Evolutionary conservation across 2,113 vertebrate species (phyloP).

Genomic region (Lethenteron camtschaticum): DNA sequence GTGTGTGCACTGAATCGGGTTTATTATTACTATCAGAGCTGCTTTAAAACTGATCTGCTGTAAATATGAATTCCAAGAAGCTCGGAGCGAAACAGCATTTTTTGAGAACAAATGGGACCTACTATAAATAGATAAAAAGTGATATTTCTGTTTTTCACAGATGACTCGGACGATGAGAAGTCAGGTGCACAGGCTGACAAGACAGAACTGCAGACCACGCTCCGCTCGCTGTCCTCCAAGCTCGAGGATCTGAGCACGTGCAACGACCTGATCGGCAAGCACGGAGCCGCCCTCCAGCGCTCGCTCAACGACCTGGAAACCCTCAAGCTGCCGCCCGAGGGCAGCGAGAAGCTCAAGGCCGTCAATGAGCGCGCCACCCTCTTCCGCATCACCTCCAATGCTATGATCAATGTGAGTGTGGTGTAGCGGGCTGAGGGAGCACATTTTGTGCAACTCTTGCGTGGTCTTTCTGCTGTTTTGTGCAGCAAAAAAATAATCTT

Average conservation of each 20-base stretch:
- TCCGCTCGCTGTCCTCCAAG: constrained; percentile 62
- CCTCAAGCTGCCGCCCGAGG: constrained; percentile 48
- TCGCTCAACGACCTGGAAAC: constrained; percentile 77
- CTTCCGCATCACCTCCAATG: constrained; percentile 97
- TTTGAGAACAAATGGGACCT: too few species aligned
- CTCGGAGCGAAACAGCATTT: too few species aligned
- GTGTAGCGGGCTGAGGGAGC: too few species aligned
- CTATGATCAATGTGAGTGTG: constrained; percentile 85
- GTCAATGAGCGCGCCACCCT: constrained; percentile 83
- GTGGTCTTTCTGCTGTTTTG: too few species aligned
- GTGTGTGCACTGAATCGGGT: too few species aligned
- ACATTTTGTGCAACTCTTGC: too few species aligned
- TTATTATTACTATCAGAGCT: too few species aligned
- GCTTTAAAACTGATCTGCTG: too few species aligned
- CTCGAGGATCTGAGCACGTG: constrained; percentile 79
- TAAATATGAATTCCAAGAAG: too few species aligned
- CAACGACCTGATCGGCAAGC: constrained; percentile 83
- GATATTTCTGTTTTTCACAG: constrained; percentile 21
- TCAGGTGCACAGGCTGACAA: constrained; percentile 53
- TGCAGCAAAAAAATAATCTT: too few species aligned
- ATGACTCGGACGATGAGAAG: constrained; percentile 90
- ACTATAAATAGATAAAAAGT: too few species aligned
- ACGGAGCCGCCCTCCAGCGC: constrained; percentile 76
- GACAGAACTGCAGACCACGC: constrained; percentile 51
- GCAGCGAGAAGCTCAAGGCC: constrained; percentile 68